Base-by-base conservation (phyloP, 1,140 invertebrate species). In the Subanguina moxae region DNA sequence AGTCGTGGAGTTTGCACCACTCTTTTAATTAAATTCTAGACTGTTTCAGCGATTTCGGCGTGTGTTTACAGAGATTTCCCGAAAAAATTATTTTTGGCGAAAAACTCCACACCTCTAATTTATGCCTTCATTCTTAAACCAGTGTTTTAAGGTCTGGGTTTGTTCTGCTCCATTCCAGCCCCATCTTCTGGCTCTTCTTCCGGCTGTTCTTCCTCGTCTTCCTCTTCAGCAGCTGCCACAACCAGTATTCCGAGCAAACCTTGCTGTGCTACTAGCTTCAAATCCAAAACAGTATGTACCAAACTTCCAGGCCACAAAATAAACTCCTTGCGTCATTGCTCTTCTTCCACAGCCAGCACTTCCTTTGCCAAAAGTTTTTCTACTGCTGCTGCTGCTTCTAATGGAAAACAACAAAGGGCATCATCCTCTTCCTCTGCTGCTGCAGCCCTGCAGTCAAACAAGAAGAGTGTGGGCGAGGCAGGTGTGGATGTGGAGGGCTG, bases 401-500 rank as follows among this genome's bases (percentile, higher is more conserved):
- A 15, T 32, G 28, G 48, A 17, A 17, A 52, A 52, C n/a, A 52
- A 19, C 3, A 38, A 38, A 38, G 32, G 11, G 32, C 32, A 38
- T 38, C 3, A 3, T 38, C 32, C 32, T 38, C 32, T 38, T 38
- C 32, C 11, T 3, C 32, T 5, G 32, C 32, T 5, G 32, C 32
- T 64, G 17, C 30, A 19, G 62, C 45, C n/a, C 15, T 38, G 28
- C 32, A 19, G 19, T 21, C 17, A 56, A 57, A 57, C 23, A 32
- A 56, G 7, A 32, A 67, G 7, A 62, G 65, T 63, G 32, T 45
- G 13, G 56, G 57, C 0, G 61, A 57, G 1, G 28, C 17, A 48
- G 45, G 21, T 17, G 32, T 38, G 5, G 43, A 61, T 42, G 43
- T 63, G 9, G 66, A 68, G 8, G 66, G 66, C 7, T 68, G 66